Evolutionary conservation across 1,140 invertebrate species (phyloP), one percentile per base, ranked within the genome.

Genomic region (Drosophila repletoides): DNA sequence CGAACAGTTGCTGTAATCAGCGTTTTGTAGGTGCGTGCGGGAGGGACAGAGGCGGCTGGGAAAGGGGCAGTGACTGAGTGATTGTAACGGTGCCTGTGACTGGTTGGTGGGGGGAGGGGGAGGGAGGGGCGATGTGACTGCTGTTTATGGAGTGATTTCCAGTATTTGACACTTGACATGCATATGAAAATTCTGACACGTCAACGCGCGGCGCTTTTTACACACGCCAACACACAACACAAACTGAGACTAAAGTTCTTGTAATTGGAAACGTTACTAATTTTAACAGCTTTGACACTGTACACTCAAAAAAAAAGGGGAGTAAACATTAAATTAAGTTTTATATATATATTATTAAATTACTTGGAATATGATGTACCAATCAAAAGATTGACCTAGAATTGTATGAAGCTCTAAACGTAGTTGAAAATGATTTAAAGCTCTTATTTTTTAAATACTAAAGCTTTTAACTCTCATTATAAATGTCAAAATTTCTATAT

Each of bases 131-230:
- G n/a, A n/a, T n/a, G 45, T 21, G 31, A 26, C 26, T 65, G 53
- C 63, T 45, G 60, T 66, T 66, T 66, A 66, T 60, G 63, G 63
- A 60, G 58, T 56, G 56, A 72, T 72, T 76, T 72, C 53, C 60
- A 68, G 58, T 59, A 45, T 70, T 87, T 86, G 77, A 87, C 83
- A 89, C 77, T 84, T 89, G 75, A 89, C 77, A 89, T 89, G 87
- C 81, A 87, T 89, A 89, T 88, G 87, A 88, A 84, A 89, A 89
- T 89, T 89, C 77, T 89, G 87, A 89, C 87, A 89, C 81, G 87
- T 89, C 87, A 89, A 83, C 87, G 87, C 77, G 36, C 60, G 48
- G 64, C 34, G 71, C 60, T 76, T 74, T 81, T 58, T 49, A 51
- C 67, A 51, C 67, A 70, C 61, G 61, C 61, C 61, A 53, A 53